A percentile compares a stretch with the other conserved stretches of the same genome.
Conservation (phyloP, 2,888 invertebrate genomes). For the Sarcophaga variegata region DNA sequence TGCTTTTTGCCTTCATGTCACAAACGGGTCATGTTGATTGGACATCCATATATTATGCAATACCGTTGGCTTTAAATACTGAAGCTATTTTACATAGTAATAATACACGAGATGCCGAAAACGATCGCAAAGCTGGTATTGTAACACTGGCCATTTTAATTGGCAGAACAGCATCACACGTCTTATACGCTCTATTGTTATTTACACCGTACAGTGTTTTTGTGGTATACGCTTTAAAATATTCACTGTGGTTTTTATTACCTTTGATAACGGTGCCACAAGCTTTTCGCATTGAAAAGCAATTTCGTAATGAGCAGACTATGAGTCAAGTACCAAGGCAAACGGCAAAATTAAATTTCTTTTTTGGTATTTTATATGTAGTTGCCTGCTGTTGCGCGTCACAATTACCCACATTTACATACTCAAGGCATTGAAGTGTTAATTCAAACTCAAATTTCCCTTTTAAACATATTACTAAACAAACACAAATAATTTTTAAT, state of each 20-base stretch:
- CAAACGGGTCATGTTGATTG: slow-evolving; percentile 96
- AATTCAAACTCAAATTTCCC: slow-evolving; percentile 25
- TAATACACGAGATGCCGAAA: slow-evolving; percentile 95
- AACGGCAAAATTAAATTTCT: slow-evolving; percentile 94
- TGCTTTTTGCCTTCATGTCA: slow-evolving; percentile 95
- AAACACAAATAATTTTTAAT: slow-evolving; percentile 31
- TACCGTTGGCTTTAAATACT: slow-evolving; percentile 95
- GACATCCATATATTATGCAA: slow-evolving; percentile 95
- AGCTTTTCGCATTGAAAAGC: slow-evolving; percentile 95
- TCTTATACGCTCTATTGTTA: slow-evolving; percentile 93
- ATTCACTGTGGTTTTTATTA: slow-evolving; percentile 93
- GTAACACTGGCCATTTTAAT: slow-evolving; percentile 97
- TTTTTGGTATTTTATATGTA: slow-evolving; percentile 94
- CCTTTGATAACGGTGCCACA: slow-evolving; percentile 93
- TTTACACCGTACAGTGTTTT: slow-evolving; percentile 96
- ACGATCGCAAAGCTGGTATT: slow-evolving; percentile 94
- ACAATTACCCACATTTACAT: slow-evolving; percentile 83
- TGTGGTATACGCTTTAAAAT: slow-evolving; percentile 91
- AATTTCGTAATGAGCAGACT: slow-evolving; percentile 90
- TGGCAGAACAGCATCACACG: slow-evolving; percentile 94
- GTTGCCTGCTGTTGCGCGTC: slow-evolving; percentile 89
- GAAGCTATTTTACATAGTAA: slow-evolving; percentile 98
- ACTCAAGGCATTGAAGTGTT: slow-evolving; percentile 74
- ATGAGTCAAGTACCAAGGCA: slow-evolving; percentile 92
- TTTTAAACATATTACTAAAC: slow-evolving; percentile 38